Evolutionary conservation across 2,888 invertebrate species (phyloP), one percentile per base, ranked within the genome.

Genomic region (Phortica magna): DNA sequence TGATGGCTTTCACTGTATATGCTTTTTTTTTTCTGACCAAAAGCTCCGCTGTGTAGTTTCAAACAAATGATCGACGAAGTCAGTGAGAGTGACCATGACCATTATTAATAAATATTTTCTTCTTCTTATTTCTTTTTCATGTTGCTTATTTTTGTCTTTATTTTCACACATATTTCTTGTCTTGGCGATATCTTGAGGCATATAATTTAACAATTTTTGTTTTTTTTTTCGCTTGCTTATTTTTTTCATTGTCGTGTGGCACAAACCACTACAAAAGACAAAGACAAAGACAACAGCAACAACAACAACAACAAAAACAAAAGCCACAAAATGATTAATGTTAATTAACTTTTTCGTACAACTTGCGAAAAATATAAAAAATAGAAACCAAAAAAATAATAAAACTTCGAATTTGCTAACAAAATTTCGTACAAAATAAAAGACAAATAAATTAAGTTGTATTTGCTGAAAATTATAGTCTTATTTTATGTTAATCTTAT

Each of bases 361-460:
- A 31, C 68, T 55, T 68, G 74, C 41, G 59, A 64, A 79, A 77
- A 73, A 73, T n/a, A 59, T 19, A 43, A n/a, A n/a, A n/a, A n/a
- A n/a, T n/a, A n/a, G n/a, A 73, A 39, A 73, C 19, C 17, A 19
- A 70, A 76, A 42, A 55, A 48, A 41, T 78, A 77, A 77, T 55
- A n/a, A 14, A 55, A 48, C 31, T 31, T 31, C 31, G 31, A 31
- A 31, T 31, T 31, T 31, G 31, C 31, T 31, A 31, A 31, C 31
- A 31, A 31, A 31, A 31, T 31, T 31, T 31, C 42, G 22, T 61
- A 59, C 9, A 72, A 57, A 55, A 10, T n/a, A 73, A 53, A 61
- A 43, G 42, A 67, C 39, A 17, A 53, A 70, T 81, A 86, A 84
- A 85, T 86, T 82, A 82, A 88, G 84, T 76, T 79, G 84, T 83